phyloP scores from a whole-genome alignment of 1,140 invertebrate genomes.

The Drosophila pruinosa region DNA sequence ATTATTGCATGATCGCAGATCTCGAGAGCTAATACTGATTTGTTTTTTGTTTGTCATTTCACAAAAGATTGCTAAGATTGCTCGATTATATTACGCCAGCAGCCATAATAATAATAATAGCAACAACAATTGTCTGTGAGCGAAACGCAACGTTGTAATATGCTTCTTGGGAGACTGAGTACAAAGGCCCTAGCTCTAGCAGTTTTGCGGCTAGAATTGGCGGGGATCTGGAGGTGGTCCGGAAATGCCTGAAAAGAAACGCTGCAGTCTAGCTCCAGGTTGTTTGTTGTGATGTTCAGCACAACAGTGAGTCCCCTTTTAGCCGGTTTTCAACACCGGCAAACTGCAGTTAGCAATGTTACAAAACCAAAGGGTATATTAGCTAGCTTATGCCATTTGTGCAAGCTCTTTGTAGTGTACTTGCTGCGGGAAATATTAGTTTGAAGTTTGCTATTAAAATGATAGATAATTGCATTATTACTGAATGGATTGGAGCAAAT shows the following conservation, averaged over 20 bases:
- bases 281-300: background rate
- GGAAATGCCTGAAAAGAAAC: constrained; percentile 17
- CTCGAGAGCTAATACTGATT: background rate
- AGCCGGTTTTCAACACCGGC: constrained; percentile 12
- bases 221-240: too few species aligned
- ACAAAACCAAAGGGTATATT: background rate
- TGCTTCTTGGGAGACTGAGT: constrained; percentile 16
- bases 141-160: constrained; percentile 25
- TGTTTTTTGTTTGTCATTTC: background rate
- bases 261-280: background rate
- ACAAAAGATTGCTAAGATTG: constrained; percentile 8
- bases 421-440: background rate
- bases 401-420: background rate
- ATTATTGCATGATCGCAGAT: background rate
- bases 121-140: constrained; percentile 15
- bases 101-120: constrained; percentile 4
- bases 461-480: background rate
- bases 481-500: background rate
- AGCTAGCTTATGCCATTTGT: background rate
- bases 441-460: background rate
- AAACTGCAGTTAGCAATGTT: background rate
- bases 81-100: constrained; percentile 15
- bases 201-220: too few species aligned
- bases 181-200: background rate
- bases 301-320: constrained; percentile 23